Conservation (phyloP, 2,113 vertebrate species). For the Sclerurus mexicanus region DNA sequence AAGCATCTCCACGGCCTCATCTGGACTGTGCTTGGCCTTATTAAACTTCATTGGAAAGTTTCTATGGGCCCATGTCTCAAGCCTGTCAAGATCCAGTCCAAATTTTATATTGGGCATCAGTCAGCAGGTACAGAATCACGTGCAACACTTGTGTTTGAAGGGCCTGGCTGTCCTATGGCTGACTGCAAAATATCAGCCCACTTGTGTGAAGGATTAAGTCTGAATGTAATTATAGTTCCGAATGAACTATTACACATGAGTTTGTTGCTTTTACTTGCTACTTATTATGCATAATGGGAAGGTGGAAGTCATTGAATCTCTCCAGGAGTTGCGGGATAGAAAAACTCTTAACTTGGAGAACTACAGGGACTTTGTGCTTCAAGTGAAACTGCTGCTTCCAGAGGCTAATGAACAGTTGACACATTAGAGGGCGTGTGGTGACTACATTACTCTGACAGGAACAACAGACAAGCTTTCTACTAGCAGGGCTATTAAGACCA, state of each 20-base stretch:
- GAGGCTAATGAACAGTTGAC: neutral
- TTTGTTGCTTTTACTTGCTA: constrained; percentile 25
- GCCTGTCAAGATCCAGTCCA: neutral
- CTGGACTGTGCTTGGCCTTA: neutral
- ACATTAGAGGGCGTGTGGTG: constrained; percentile 63
- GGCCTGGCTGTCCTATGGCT: neutral
- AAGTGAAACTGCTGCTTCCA: neutral
- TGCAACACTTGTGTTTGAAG: neutral
- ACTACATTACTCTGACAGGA: neutral
- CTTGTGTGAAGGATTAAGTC: neutral
- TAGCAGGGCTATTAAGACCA: neutral
- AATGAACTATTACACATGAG: neutral
- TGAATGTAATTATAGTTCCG: constrained; percentile 26
- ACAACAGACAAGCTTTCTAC: neutral
- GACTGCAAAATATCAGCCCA: neutral
- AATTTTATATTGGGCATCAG: neutral
- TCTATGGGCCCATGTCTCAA: neutral
- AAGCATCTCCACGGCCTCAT: neutral
- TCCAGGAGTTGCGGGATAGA: neutral
- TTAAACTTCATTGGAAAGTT: neutral
- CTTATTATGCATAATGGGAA: neutral
- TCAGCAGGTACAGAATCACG: neutral
- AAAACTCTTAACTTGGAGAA: neutral
- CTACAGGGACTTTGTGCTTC: neutral
- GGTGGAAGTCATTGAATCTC: neutral